phyloP scores from a whole-genome alignment of 2,888 invertebrate species.

The Drosophila lutescens region DNA sequence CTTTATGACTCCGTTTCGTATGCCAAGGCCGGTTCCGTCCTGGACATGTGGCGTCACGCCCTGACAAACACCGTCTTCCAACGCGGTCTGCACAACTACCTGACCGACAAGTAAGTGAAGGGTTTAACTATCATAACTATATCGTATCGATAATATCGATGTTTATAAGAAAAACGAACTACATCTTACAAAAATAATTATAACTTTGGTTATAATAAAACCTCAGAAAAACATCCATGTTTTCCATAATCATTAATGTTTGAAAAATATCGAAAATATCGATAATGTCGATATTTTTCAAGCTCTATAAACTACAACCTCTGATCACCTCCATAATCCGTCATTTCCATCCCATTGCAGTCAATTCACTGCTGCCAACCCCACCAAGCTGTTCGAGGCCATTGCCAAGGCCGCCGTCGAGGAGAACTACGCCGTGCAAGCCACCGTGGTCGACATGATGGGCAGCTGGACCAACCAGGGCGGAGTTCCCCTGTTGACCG shows the following conservation, averaged over 20 bases:
- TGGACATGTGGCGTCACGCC: slow-evolving; percentile 82
- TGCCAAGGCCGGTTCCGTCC: slow-evolving; percentile 91
- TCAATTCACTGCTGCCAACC: slow-evolving; percentile 70
- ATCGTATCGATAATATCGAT: no score
- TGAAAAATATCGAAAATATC: no score
- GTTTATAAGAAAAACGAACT: no score
- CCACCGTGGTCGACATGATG: slow-evolving; percentile 87
- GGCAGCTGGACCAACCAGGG: slow-evolving; percentile 87
- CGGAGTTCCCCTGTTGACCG: slow-evolving; percentile 87
- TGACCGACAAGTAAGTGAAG: slow-evolving; percentile 72
- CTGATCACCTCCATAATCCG: neutral
- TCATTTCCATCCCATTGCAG: slow-evolving; percentile 41
- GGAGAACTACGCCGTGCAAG: slow-evolving; percentile 53
- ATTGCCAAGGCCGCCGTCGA: slow-evolving; percentile 73
- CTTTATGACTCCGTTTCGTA: slow-evolving; percentile 95
- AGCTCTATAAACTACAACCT: no score
- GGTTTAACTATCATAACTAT: no score
- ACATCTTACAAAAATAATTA: no score
- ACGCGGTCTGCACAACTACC: slow-evolving; percentile 78
- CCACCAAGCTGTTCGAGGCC: slow-evolving; percentile 73
- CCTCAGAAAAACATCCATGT: no score
- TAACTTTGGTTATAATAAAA: no score
- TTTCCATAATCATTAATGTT: no score
- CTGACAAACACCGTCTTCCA: slow-evolving; percentile 79
- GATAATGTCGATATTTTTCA: no score